These are phyloP conservation scores for Ceratosolen fusciceps DNA, from an alignment of 1,140 invertebrate genomes.

Conservation along the genomic window DNA sequence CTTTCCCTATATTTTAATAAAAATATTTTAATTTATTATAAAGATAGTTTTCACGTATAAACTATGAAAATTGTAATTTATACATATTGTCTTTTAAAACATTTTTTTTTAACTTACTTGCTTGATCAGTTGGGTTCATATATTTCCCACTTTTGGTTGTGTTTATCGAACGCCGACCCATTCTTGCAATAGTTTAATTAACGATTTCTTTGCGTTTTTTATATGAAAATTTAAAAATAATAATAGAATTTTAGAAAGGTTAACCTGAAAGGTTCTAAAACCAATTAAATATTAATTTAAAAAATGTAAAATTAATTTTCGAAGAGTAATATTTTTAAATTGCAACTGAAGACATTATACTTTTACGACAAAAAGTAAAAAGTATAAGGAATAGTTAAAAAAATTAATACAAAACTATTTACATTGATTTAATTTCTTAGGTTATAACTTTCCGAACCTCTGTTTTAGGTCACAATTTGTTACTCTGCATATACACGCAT, in stretches of 20 bases:
- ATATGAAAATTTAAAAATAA: neutral
- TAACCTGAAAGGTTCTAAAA: neutral
- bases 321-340: too few species aligned
- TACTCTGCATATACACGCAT: too few species aligned
- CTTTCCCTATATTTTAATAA: slow-evolving; percentile 81
- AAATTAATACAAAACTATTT: too few species aligned
- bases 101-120: slow-evolving; percentile 78
- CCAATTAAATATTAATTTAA: too few species aligned
- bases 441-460: too few species aligned
- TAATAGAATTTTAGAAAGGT: neutral
- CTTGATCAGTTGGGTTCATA: slow-evolving; percentile 99
- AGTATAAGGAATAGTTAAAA: too few species aligned
- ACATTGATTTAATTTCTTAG: too few species aligned
- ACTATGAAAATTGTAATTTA: slow-evolving; percentile 1
- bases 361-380: too few species aligned
- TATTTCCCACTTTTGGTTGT: slow-evolving; percentile 99
- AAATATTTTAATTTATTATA: neutral
- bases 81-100: neutral
- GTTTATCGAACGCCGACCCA: slow-evolving; percentile 96
- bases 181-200: too few species aligned
- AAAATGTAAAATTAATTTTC: too few species aligned
- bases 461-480: too few species aligned
- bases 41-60: neutral
- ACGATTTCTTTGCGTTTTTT: slow-evolving; percentile 1
- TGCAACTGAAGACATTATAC: too few species aligned